Evolutionary conservation across 2,797 vertebrate genomes (phyloP).

Genomic region (Sylvia borin): DNA sequence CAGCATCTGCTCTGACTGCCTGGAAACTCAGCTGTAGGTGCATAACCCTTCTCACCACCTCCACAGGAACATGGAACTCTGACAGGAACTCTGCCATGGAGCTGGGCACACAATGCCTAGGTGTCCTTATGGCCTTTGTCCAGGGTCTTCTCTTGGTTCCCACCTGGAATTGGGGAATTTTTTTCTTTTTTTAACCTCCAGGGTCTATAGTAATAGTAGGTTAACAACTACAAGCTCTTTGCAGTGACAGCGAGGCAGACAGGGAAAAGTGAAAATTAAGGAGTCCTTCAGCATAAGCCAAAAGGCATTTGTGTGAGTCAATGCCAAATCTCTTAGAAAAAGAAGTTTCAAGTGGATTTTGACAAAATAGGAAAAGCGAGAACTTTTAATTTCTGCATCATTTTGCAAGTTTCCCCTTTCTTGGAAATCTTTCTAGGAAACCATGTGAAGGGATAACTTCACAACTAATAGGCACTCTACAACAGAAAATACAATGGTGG

Average conservation of each 20-base stretch:
- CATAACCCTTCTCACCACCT: not conserved
- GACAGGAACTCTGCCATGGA: not conserved
- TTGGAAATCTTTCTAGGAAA: not conserved
- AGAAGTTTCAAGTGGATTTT: not conserved
- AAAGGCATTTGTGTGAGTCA: not conserved
- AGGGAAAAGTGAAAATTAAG: not conserved
- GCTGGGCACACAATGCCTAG: fast-evolving
- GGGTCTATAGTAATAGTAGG: not conserved
- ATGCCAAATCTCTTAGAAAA: not conserved
- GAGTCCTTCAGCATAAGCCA: not conserved
- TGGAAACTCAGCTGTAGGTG: fast-evolving
- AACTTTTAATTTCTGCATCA: not conserved
- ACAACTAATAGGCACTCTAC: not conserved
- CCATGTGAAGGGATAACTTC: not conserved
- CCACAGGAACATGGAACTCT: fast-evolving
- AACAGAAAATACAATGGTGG: not conserved
- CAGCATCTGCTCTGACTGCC: not conserved
- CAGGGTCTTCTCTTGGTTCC: not conserved
- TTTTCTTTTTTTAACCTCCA: not conserved
- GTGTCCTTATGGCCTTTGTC: not conserved
- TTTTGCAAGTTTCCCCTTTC: not conserved
- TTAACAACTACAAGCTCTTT: not conserved
- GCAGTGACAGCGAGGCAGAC: not conserved
- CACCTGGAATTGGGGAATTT: not conserved
- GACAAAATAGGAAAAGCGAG: not conserved